Base-by-base conservation (phyloP, 2,113 vertebrate genomes). In the Andinoacara biseriatus region DNA sequence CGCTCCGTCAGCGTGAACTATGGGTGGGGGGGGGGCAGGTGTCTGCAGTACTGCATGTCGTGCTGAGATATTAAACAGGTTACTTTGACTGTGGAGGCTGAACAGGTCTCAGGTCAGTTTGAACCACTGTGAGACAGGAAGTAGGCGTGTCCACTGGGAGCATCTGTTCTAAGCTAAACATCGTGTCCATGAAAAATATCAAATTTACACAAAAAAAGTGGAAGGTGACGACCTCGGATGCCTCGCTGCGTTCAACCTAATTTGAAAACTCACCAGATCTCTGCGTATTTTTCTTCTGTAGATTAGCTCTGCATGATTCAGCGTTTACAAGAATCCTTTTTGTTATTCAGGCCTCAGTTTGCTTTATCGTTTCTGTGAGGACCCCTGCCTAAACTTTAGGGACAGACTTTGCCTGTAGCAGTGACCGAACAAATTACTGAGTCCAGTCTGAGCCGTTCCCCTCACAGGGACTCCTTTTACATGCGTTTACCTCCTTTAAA, bases 81-180 rank as follows among this genome's bases (percentile, higher is more conserved):
- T 80, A 74, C 60, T 81, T 62, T 22, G 67, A 54, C 52, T 76
- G 18, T 33, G 2, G 46, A 72, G 67, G 46, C 67, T 72, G 46
- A 20, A 82, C 83, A 75, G 60, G 77, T 87, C 74, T 83, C 24
- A 58, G 72, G 61, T 84, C 78, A 89, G 84, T 87, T 82, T 57
- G 67, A 86, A 81, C 82, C 93, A 90, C 92, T 91, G 88, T 92
- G 91, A 91, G 83, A 83, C 59, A 58, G 76, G 85, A 75, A 82
- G 74, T 40, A 22, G 83, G 72, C 61, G 72, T 52, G 79, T 78
- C 83, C 89, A 90, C 74, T 43, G 54, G 10, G 76, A 86, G 81
- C 86, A 63, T 79, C 78, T 67, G 63, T 54, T 78, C 43, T 31
- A 52, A 35, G 26, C 65, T 31, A 69, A 69, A 52, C 43, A 31